A percentile compares a stretch with the other conserved stretches of the same genome.
phyloP scores from a whole-genome alignment of 2,113 vertebrate species.

The Paedocypris sp. region DNA sequence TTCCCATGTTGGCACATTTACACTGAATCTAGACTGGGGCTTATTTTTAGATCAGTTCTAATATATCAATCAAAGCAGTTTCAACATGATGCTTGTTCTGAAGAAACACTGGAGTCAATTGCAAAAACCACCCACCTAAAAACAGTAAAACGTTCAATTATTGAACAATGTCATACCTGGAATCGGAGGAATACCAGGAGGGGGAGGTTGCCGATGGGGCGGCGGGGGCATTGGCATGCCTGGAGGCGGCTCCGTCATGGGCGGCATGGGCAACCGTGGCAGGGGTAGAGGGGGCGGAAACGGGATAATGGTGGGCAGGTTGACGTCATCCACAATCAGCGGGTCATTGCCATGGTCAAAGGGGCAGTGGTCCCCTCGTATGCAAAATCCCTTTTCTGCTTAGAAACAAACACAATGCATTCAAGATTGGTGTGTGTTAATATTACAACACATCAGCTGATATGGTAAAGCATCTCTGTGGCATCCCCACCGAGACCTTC shows the following conservation, averaged over 20 bases:
- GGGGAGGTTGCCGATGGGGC: conserved; percentile 66
- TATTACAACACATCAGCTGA: background rate
- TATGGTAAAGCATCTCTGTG: no score
- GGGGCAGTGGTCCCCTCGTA: conserved; percentile 89
- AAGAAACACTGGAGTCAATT: no score
- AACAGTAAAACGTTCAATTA: no score
- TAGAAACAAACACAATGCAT: background rate
- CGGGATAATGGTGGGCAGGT: conserved; percentile 87
- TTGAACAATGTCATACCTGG: no score
- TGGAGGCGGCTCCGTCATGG: conserved; percentile 61
- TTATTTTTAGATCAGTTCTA: no score
- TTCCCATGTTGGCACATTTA: no score
- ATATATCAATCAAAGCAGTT: no score
- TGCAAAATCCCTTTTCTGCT: conserved; percentile 93
- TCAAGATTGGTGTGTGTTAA: background rate
- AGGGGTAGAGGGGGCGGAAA: conserved; percentile 81
- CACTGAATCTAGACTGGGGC: no score
- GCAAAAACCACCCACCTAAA: no score
- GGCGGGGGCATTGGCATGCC: conserved; percentile 66
- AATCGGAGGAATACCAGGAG: conserved; percentile 80
- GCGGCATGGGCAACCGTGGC: conserved; percentile 72
- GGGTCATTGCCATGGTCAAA: conserved; percentile 93
- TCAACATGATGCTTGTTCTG: no score
- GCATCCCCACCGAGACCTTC: no score
- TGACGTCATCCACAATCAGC: conserved; percentile 86